Percentiles rank a stretch among this genome's conserved stretches.
Conservation (phyloP, 2,888 invertebrate genomes). For the Lasioglossum lativentre region DNA sequence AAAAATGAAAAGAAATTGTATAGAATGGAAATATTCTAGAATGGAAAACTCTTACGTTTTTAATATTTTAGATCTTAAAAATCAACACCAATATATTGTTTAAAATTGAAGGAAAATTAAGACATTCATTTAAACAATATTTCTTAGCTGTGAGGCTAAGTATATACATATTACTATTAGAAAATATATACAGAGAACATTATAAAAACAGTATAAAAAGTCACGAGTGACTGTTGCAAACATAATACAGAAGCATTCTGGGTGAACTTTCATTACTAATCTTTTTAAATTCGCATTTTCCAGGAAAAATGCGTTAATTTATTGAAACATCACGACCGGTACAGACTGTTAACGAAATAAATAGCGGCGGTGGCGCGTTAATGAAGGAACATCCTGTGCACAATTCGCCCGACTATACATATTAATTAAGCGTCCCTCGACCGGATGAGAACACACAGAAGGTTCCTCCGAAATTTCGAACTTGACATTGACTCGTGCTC, state of each 20-base stretch:
- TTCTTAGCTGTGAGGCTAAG: no score
- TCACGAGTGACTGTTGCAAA: no score
- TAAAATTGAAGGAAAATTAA: neutral
- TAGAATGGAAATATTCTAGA: no score
- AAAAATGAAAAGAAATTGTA: no score
- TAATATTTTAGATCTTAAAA: no score
- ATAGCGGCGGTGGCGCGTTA: slow-evolving; percentile 28
- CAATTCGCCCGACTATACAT: neutral
- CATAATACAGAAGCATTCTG: no score
- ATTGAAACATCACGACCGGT: slow-evolving; percentile 4
- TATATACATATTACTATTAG: no score
- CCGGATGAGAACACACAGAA: neutral
- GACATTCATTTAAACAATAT: neutral
- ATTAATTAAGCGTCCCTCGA: neutral
- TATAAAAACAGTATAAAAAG: no score
- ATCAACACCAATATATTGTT: no score
- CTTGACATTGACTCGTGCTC: neutral
- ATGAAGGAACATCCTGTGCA: slow-evolving; percentile 58
- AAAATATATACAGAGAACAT: no score
- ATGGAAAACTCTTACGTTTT: no score
- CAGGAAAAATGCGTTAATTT: slow-evolving; percentile 44
- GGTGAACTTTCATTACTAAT: neutral
- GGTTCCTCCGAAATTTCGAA: neutral
- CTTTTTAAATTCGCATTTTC: neutral
- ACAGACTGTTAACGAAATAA: neutral